Evolutionary conservation across 2,888 invertebrate genomes (phyloP), one percentile per base, ranked within the genome.

Genomic region (Lamellibrachia columna): DNA sequence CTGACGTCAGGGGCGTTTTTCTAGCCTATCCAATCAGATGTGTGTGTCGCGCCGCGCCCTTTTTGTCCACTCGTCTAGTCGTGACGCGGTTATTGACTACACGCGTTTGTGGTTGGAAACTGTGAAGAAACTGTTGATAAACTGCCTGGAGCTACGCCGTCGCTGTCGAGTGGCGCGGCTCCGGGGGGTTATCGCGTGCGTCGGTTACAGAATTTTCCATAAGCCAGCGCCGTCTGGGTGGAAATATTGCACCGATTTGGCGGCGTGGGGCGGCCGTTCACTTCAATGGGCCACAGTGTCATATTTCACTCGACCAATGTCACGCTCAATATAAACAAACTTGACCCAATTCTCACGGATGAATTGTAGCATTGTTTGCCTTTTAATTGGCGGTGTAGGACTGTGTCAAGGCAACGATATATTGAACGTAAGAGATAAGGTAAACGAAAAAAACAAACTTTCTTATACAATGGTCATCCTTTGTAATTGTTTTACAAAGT

Each of bases 201-300:
- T 75, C 75, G 22, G 75, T 75, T 75, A 75, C 75, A 75, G 75
- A 75, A 75, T 75, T 75, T 75, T 75, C 75, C 75, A 75, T 75
- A 75, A 75, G 75, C 75, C 15, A 75, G 75, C 75, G 75, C 75
- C 75, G 75, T 22, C 75, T 75, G 75, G 75, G 22, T 15, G 75
- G 22, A 75, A 75, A 75, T 75, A 75, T 75, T 75, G 75, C 75
- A n/a, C 15, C 75, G 75, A 75, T 75, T 6, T 15, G 0, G 75
- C 22, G 75, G 75, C 15, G 15, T 75, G 15, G 6, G 22, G 75
- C 75, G 75, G 75, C 75, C 2, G 75, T 75, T 75, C 22, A 22
- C 75, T 75, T 75, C 75, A 15, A 22, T 75, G 22, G 75, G 75
- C 15, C 75, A 75, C 15, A 75, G 75, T 22, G n/a, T 22, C 3